Conservation (phyloP, 2,113 vertebrate species). For the Dolichallabes microphthalmus region DNA sequence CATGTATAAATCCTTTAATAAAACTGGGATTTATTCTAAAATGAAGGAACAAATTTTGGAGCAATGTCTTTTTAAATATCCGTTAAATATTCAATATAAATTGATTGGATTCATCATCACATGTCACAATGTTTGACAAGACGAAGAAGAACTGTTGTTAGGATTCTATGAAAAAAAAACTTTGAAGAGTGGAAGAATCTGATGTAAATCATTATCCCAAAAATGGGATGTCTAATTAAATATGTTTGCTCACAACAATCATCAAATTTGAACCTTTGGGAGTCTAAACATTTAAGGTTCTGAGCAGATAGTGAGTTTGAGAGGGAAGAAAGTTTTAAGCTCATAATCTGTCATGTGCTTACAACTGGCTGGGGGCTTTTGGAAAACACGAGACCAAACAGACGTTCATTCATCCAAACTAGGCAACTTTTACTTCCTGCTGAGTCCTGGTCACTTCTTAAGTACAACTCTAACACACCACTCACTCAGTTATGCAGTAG, state of each 20-base stretch:
- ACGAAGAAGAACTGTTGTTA: slow-evolving; percentile 54
- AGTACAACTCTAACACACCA: slow-evolving; percentile 35
- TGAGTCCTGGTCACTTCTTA: slow-evolving; percentile 38
- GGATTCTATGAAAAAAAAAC: neutral
- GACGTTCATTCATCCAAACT: slow-evolving; percentile 41
- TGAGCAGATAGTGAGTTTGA: neutral
- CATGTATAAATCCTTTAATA: neutral
- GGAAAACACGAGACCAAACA: slow-evolving; percentile 19
- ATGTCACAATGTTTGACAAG: slow-evolving; percentile 65
- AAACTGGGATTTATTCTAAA: neutral
- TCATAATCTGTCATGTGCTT: slow-evolving; percentile 52
- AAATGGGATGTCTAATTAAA: neutral
- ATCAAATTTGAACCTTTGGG: neutral
- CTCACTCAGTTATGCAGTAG: slow-evolving; percentile 67
- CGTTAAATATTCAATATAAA: neutral
- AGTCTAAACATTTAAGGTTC: neutral
- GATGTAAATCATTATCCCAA: neutral
- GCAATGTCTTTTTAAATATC: neutral
- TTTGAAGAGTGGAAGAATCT: neutral
- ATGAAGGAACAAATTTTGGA: neutral
- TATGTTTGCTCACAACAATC: neutral
- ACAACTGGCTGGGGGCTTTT: slow-evolving; percentile 22
- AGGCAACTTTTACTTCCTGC: slow-evolving; percentile 46
- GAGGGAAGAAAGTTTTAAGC: neutral
- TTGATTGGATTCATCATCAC: slow-evolving; percentile 51